Conservation (phyloP, 2,113 vertebrate genomes). For the Anguilla rostrata region DNA sequence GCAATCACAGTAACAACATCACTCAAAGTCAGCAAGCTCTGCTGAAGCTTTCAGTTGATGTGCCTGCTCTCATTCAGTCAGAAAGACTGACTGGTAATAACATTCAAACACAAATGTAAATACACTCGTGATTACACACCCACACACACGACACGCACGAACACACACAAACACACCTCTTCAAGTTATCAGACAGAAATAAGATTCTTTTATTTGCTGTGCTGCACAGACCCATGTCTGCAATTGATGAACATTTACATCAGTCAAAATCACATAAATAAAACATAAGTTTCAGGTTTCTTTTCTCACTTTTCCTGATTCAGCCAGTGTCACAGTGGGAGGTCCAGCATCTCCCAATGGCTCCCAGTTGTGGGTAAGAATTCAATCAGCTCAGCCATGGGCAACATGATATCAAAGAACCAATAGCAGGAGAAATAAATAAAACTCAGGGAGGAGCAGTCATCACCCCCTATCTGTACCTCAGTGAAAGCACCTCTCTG, state of each 20-base stretch:
- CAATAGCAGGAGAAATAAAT: neutral
- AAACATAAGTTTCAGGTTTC: neutral
- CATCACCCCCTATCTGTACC: neutral
- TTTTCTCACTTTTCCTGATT: neutral
- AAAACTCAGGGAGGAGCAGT: neutral
- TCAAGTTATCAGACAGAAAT: neutral
- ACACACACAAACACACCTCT: conserved; percentile 20
- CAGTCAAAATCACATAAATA: neutral
- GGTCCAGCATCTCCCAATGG: neutral
- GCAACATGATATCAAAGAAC: neutral
- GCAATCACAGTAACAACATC: neutral
- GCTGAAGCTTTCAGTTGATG: no score
- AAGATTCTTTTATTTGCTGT: neutral
- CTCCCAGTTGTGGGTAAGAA: neutral
- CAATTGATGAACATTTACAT: neutral
- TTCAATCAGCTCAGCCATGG: neutral
- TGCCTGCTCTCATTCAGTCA: neutral
- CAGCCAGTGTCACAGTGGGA: neutral
- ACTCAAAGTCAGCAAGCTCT: neutral
- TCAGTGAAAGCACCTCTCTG: neutral
- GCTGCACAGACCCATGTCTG: neutral
- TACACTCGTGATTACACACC: neutral
- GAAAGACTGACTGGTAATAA: neutral
- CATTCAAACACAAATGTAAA: neutral
- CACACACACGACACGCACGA: neutral